Evolutionary conservation across 2,888 invertebrate species (phyloP).

Genomic region (Anthoptus insignis): DNA sequence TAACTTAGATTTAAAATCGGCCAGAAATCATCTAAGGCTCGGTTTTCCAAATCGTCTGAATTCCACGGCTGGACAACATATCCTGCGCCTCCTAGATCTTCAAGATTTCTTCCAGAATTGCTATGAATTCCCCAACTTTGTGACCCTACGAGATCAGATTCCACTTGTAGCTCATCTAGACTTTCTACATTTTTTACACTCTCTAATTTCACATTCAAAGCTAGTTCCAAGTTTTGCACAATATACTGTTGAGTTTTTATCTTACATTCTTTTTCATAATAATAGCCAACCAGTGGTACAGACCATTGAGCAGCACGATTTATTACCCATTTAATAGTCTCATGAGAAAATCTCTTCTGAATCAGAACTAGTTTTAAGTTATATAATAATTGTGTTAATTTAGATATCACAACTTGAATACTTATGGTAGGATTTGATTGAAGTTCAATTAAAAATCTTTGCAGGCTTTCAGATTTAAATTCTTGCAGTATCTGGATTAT

Average conservation of each 20-base stretch:
- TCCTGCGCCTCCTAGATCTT: too few relatives aligned
- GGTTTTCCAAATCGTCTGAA: too few relatives aligned
- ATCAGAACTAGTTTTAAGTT: not conserved
- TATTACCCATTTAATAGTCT: not conserved
- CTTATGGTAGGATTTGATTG: not conserved
- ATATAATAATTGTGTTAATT: not conserved
- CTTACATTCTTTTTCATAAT: constrained; percentile 15
- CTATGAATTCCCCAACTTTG: too few relatives aligned
- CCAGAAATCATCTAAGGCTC: too few relatives aligned
- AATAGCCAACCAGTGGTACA: not conserved
- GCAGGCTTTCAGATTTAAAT: not conserved
- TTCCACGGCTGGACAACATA: too few relatives aligned
- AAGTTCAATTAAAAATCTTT: not conserved
- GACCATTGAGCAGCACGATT: not conserved
- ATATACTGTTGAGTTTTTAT: constrained; percentile 5
- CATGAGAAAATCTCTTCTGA: not conserved
- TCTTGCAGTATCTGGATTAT: not conserved
- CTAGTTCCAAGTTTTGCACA: not conserved
- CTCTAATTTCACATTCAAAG: constrained; percentile 1
- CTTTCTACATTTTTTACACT: not conserved
- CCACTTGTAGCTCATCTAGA: too few relatives aligned
- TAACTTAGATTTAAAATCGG: too few relatives aligned
- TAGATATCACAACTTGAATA: not conserved
- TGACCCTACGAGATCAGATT: not conserved
- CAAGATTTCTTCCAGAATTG: too few relatives aligned